Evolutionary conservation across 2,113 vertebrate genomes (phyloP).

Genomic region (Ornithorhynchus anatinus): DNA sequence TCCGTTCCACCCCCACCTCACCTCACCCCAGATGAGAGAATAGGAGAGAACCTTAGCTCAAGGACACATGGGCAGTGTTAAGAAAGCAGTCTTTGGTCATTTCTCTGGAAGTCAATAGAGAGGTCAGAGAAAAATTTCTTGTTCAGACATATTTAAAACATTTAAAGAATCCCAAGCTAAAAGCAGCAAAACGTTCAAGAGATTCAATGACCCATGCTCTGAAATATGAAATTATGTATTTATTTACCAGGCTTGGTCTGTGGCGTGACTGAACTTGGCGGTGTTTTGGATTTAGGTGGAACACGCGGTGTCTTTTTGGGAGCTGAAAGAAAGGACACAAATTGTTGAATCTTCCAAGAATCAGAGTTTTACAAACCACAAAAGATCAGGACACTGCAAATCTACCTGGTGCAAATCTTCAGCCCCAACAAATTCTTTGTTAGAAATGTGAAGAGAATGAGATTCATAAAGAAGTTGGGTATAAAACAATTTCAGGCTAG

Average conservation of each 20-base stretch:
- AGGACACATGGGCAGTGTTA: too few species aligned
- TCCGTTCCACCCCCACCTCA: background rate
- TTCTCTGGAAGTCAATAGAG: too few species aligned
- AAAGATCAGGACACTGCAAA: background rate
- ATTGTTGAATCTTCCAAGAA: conserved; percentile 11
- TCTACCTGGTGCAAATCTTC: too few species aligned
- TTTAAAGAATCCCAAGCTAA: too few species aligned
- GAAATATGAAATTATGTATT: conserved; percentile 28
- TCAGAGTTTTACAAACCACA: background rate
- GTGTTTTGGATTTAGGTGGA: conserved; percentile 57
- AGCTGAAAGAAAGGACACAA: conserved; percentile 60
- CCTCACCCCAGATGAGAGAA: too few species aligned
- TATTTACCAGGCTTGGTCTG: conserved; percentile 74
- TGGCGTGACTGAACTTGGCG: conserved; percentile 52
- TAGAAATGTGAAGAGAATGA: background rate
- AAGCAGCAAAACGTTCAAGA: too few species aligned
- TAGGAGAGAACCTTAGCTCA: too few species aligned
- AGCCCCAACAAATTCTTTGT: too few species aligned
- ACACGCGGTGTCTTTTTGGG: conserved; percentile 42
- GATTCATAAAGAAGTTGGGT: background rate
- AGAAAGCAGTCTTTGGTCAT: too few species aligned
- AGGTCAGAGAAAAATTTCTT: too few species aligned
- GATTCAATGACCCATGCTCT: background rate
- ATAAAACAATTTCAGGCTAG: too few species aligned
- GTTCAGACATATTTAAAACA: too few species aligned